Percentiles rank a stretch among this genome's conserved stretches.
Evolutionary conservation across 2,888 invertebrate species (phyloP).

Genomic region (Lamellibrachia satsuma): DNA sequence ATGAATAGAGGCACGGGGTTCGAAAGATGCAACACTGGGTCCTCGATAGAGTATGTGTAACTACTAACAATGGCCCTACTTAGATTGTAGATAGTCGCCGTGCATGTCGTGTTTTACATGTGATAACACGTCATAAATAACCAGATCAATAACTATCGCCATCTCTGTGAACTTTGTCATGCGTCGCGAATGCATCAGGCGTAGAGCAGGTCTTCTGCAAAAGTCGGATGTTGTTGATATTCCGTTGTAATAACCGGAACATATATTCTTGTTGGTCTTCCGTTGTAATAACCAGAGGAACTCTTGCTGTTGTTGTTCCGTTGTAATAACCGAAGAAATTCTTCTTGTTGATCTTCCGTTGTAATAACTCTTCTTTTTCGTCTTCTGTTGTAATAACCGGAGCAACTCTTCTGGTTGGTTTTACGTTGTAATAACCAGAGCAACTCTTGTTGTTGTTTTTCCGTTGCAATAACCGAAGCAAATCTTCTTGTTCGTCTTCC

Average conservation of each 20-base stretch:
- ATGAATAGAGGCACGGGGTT: background rate
- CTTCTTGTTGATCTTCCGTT: background rate
- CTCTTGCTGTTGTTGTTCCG: background rate
- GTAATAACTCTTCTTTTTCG: background rate
- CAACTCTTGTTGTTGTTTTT: too few species aligned
- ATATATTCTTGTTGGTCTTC: background rate
- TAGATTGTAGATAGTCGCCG: background rate
- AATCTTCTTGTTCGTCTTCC: too few species aligned
- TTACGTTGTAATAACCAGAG: too few species aligned
- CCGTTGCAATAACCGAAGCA: too few species aligned
- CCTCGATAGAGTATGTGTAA: background rate
- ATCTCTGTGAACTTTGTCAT: background rate
- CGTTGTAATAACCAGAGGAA: background rate
- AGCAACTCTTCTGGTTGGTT: background rate
- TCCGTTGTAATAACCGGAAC: background rate
- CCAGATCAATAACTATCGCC: background rate
- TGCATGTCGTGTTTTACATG: background rate
- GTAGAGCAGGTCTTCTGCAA: background rate
- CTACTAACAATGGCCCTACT: background rate
- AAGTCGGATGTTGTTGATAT: too few species aligned
- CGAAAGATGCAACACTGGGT: background rate
- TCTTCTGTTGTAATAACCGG: background rate
- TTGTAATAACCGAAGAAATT: background rate
- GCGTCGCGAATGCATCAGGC: background rate
- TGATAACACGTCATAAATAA: background rate